These are phyloP conservation scores for Salarias fasciatus DNA, from an alignment of 2,797 vertebrate species.

Conservation along the genomic window DNA sequence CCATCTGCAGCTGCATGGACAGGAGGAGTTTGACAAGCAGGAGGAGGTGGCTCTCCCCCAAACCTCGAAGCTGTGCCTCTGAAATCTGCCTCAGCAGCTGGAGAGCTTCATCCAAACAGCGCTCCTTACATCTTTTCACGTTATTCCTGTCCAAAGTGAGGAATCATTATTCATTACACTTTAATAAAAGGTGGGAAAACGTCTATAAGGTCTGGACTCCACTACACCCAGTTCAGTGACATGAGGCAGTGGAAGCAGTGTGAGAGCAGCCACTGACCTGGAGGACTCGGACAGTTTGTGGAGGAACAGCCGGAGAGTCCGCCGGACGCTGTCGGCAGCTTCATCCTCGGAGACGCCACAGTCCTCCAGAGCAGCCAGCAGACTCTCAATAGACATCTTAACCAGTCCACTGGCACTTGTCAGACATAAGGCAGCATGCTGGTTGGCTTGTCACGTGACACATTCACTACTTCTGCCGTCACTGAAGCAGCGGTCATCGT, in stretches of 20 bases:
- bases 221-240: too few relatives aligned
- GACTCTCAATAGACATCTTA: slow-evolving; percentile 62
- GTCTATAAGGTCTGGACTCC: too few relatives aligned
- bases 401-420: not conserved
- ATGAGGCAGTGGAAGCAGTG: too few relatives aligned
- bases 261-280: slow-evolving; percentile 61
- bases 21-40: slow-evolving; percentile 83
- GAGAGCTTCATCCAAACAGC: slow-evolving; percentile 84
- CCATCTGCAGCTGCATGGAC: slow-evolving; percentile 82
- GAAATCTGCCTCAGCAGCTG: slow-evolving; percentile 73
- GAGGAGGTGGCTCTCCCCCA: slow-evolving; percentile 63
- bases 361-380: slow-evolving; percentile 54
- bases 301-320: slow-evolving; percentile 45
- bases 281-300: slow-evolving; percentile 72
- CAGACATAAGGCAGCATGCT: not conserved
- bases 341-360: slow-evolving; percentile 46
- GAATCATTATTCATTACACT: not conserved
- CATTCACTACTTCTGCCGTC: slow-evolving; percentile 38
- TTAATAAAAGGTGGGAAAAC: not conserved
- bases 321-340: slow-evolving; percentile 19
- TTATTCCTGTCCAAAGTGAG: slow-evolving; percentile 72
- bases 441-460: slow-evolving; percentile 37
- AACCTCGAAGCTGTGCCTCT: slow-evolving; percentile 49
- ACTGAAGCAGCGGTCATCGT: fast-evolving
- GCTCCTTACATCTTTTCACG: slow-evolving; percentile 85